Conservation (phyloP, 2,797 vertebrate genomes). For the Rhadinocentrus ornatus region DNA sequence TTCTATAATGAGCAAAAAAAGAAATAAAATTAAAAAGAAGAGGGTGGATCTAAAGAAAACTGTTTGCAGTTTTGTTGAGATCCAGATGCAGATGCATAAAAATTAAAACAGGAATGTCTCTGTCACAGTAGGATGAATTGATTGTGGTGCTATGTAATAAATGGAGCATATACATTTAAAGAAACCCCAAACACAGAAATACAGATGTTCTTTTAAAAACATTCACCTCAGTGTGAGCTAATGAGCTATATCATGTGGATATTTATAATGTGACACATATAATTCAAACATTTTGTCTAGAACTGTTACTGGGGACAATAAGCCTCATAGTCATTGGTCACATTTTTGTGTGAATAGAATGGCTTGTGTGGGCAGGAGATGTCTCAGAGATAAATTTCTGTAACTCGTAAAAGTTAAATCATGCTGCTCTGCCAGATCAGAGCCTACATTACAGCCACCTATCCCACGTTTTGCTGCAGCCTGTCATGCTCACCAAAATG, state of each 20-base stretch:
- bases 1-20: slow-evolving; percentile 15
- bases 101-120: background rate
- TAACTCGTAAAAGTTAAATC: background rate
- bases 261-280: too few species aligned
- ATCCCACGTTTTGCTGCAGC: too few species aligned
- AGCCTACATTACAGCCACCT: background rate
- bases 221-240: too few species aligned
- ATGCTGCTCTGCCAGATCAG: too few species aligned
- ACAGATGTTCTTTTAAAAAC: too few species aligned
- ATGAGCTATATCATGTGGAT: too few species aligned
- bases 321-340: background rate
- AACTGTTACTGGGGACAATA: background rate
- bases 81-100: slow-evolving; percentile 6
- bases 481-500: too few species aligned
- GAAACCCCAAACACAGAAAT: too few species aligned
- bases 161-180: too few species aligned
- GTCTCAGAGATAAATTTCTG: background rate
- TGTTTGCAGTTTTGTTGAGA: too few species aligned
- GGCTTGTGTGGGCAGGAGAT: background rate
- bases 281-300: background rate
- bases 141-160: background rate
- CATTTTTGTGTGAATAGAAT: background rate
- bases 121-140: slow-evolving; percentile 1
- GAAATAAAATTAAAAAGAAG: slow-evolving; percentile 12
- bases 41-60: slow-evolving; percentile 5